Base-by-base conservation (phyloP, 2,113 vertebrate genomes). In the Notothenia rossii region DNA sequence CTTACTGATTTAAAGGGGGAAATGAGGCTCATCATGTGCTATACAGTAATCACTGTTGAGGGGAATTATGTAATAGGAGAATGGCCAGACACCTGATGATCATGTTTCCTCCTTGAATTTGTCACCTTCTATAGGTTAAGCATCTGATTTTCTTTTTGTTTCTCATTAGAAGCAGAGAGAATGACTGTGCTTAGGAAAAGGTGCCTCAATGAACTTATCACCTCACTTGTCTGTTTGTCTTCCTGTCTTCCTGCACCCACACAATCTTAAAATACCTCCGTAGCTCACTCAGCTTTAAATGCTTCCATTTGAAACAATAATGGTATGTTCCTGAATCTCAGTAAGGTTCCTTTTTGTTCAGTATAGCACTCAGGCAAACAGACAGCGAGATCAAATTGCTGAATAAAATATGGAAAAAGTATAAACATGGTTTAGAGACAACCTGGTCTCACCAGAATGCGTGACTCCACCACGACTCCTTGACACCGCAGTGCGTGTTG, bases 291-390 rank as follows among this genome's bases (percentile, higher is more conserved):
- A 40, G 7, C 62, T 66, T 53, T 43, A 18, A 33, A 5, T 20
- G 15, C 46, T 66, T 61, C 20, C 4, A 56, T 53, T 62, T 20
- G n/a, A 46, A 15, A 76, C 40, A 72, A 18, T 49, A 43, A 71
- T 17, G 4, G 18, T 7, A 59, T 43, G 15, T 33, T 59, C 10
- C 8, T 69, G 8, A 43, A 70, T n/a, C 36, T 65, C 51, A 53
- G 48, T 20, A 43, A 58, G 43, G 15, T 25, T 1, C 8, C 13
- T 58, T 3, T 61, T 53, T n/a, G 7, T 11, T 2, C 18, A 14
- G 40, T 56, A 14, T 18, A n/a, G 50, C 68, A 6, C 10, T 22
- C 4, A 9, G 51, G 40, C 17, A 53, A 6, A 40, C 7, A 12
- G 12, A 36, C 14, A 55, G 17, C 10, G 20, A 2, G 14, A 54